phyloP scores from a whole-genome alignment of 2,797 vertebrate genomes.

The Chelidonichthys spinosus region DNA sequence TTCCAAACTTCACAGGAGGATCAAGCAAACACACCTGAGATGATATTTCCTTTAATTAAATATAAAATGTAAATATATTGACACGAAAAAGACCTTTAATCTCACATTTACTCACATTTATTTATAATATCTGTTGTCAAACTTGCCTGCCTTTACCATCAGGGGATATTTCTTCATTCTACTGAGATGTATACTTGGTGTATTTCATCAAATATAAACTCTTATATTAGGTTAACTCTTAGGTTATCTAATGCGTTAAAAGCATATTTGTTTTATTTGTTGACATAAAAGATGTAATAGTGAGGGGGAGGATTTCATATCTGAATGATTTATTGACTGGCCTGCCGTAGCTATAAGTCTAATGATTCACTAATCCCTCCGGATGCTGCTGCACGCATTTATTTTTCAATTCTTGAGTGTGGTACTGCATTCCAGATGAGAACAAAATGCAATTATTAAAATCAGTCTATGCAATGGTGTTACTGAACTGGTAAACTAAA shows the following conservation, averaged over 20 bases:
- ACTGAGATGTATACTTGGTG: background rate
- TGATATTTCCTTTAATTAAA: constrained; percentile 20
- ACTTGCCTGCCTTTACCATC: background rate
- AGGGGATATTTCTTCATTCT: background rate
- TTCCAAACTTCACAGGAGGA: constrained; percentile 11
- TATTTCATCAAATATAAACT: constrained; percentile 2
- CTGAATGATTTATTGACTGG: background rate
- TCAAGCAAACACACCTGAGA: constrained; percentile 17
- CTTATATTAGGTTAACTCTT: too few species aligned
- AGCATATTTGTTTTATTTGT: background rate
- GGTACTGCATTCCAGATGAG: constrained; percentile 10
- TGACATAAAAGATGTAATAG: background rate
- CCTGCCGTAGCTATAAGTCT: background rate
- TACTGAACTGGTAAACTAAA: background rate
- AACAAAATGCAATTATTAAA: background rate
- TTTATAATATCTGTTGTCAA: constrained; percentile 12
- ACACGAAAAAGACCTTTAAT: constrained; percentile 13
- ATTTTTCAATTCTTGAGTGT: constrained; percentile 1
- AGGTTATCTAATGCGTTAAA: background rate
- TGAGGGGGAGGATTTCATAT: background rate
- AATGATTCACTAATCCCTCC: background rate
- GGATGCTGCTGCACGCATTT: background rate
- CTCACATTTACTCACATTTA: background rate
- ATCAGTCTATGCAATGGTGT: background rate
- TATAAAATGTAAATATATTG: background rate